Base-by-base conservation (phyloP, 2,888 invertebrate genomes). In the Heliconius sara region DNA sequence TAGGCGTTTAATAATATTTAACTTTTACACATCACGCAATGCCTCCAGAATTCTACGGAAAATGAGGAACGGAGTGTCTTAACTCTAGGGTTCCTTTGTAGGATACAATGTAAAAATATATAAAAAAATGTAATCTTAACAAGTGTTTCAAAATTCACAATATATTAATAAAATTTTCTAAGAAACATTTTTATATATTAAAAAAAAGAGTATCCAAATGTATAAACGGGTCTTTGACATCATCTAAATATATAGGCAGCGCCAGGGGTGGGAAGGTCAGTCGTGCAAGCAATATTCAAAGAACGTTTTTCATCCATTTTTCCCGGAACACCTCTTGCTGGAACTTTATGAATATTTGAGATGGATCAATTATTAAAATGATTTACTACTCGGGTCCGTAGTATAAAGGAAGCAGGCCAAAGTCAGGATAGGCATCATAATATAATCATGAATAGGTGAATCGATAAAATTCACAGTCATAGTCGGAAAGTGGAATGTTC, bases 341-440 rank as follows among this genome's bases (percentile, higher is more conserved):
- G 89, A 92, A 91, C 89, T 92, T 92, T 92, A 93, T 95, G 94
- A 94, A 95, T 95, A 94, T 95, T 94, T 94, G 91, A 91, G 86
- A 86, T 88, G 88, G 92, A 94, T 95, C 93, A 94, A 94, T 95
- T 95, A 95, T 95, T 95, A 93, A 95, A 93, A 95, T 95, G 94
- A 95, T 95, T 94, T 39, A 68, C 22, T 22, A 34, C 34, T 68
- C 22, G 83, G 86, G 87, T 83, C 87, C 85, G 86, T 86, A 85
- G 87, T 88, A 87, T 88, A 88, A 90, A 90, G n/a, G 88, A 85
- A 87, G 85, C 84, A 86, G 84, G 85, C 16, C 6, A 27, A 43
- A 65, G 12, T 43, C 27, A 10, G 47, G 47, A n/a, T 43, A 75
- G 27, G 47, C n/a, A 63, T 9, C 19, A 43, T 66, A 16, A 34